phyloP scores from a whole-genome alignment of 2,113 vertebrate species.

The Blennius ocellaris region DNA sequence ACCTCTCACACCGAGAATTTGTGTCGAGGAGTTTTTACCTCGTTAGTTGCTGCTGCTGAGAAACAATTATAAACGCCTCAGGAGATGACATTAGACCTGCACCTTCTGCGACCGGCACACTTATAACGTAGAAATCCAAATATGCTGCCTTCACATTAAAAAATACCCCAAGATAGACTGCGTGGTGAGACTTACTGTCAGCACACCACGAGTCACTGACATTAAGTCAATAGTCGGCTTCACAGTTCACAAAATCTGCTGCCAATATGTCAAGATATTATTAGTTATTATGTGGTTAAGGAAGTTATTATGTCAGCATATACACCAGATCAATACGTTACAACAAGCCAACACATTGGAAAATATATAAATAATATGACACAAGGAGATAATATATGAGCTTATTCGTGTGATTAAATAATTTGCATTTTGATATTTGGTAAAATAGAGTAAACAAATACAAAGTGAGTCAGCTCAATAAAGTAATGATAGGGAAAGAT shows the following conservation, averaged over 20 bases:
- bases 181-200: not conserved
- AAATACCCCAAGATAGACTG: not conserved
- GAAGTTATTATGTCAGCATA: too few species aligned
- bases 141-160: slow-evolving; percentile 7
- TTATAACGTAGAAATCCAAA: slow-evolving; percentile 14
- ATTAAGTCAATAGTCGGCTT: slow-evolving; percentile 1
- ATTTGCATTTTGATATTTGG: too few species aligned
- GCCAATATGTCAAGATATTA: not conserved
- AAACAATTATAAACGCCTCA: slow-evolving; percentile 4
- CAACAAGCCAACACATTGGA: too few species aligned
- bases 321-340: too few species aligned
- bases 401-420: too few species aligned
- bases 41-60: slow-evolving; percentile 31
- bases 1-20: slow-evolving; percentile 19
- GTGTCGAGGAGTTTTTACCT: slow-evolving; percentile 22
- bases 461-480: too few species aligned
- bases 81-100: slow-evolving; percentile 1
- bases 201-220: not conserved
- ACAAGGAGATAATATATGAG: too few species aligned
- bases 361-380: too few species aligned
- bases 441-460: not conserved
- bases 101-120: slow-evolving; percentile 23
- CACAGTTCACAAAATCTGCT: not conserved
- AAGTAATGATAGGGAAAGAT: too few species aligned
- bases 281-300: not conserved